Evolutionary conservation across 2,888 invertebrate genomes (phyloP).

Genomic region (Poecilobothrus nobilitatus): DNA sequence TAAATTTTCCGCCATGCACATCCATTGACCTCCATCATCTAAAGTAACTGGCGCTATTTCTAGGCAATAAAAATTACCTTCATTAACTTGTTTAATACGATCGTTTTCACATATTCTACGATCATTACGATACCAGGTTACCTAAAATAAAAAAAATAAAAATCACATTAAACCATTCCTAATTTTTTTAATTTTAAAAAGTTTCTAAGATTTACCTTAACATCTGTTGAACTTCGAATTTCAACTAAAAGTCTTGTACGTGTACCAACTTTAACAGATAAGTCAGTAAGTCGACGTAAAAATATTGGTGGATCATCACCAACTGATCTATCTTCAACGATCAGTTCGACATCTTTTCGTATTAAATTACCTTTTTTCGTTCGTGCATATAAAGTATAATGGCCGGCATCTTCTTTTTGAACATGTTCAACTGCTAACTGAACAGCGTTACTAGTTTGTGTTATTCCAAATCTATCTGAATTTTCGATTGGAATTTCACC

Average conservation of each 20-base stretch:
- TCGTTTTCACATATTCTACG: constrained; percentile 64
- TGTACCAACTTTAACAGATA: constrained; percentile 83
- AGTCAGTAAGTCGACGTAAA: constrained; percentile 72
- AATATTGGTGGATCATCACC: constrained; percentile 75
- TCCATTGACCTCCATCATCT: constrained; percentile 79
- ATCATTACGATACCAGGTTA: constrained; percentile 83
- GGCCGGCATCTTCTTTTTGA: constrained; percentile 61
- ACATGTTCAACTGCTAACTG: constrained; percentile 69
- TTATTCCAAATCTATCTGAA: constrained; percentile 55
- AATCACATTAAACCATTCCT: constrained; percentile 10
- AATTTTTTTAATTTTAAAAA: background rate
- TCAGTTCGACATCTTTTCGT: constrained; percentile 49
- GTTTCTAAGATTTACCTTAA: constrained; percentile 53
- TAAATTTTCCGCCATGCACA: constrained; percentile 69
- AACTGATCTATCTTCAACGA: constrained; percentile 51
- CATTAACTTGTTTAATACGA: constrained; percentile 66
- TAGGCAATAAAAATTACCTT: constrained; percentile 78
- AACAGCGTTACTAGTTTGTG: constrained; percentile 51
- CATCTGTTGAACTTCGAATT: constrained; percentile 67
- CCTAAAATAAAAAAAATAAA: constrained; percentile 46
- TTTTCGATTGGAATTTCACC: constrained; percentile 55
- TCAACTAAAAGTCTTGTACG: constrained; percentile 77
- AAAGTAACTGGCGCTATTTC: constrained; percentile 74
- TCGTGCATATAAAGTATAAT: constrained; percentile 63
- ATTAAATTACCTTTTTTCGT: constrained; percentile 49